Conservation (phyloP, 2,888 invertebrate genomes). For the Suillia variegata region DNA sequence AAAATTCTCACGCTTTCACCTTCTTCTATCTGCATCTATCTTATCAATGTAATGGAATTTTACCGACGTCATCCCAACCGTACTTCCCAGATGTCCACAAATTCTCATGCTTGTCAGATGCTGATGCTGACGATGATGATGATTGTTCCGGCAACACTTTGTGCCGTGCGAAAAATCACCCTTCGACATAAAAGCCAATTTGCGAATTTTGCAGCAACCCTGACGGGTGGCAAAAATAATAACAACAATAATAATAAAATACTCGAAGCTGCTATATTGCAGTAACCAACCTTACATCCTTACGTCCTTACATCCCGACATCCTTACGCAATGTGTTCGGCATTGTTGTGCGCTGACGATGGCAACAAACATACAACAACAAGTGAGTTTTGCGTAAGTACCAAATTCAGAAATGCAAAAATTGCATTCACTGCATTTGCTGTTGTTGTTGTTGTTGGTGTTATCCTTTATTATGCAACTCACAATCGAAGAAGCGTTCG, state of each 20-base stretch:
- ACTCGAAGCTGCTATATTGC: no score
- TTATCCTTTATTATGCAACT: neutral
- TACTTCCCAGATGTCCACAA: no score
- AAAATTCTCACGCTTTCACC: neutral
- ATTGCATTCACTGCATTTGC: neutral
- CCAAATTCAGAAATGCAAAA: neutral
- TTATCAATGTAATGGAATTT: no score
- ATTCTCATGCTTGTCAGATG: no score
- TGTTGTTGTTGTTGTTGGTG: neutral
- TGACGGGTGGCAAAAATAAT: neutral
- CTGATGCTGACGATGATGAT: no score
- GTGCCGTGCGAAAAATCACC: conserved; percentile 1
- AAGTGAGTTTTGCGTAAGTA: neutral
- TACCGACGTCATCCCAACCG: no score
- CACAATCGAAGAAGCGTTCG: neutral
- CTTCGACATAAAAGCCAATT: conserved; percentile 3
- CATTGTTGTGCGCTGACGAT: neutral
- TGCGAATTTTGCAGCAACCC: neutral
- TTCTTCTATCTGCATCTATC: no score
- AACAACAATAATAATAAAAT: no score
- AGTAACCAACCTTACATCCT: no score
- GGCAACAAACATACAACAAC: no score
- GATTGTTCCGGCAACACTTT: no score
- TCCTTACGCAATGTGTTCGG: conserved; percentile 1
- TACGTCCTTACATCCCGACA: neutral